Evolutionary conservation across 2,797 vertebrate species (phyloP), one percentile per base, ranked within the genome.

Genomic region (Trachurus trachurus): DNA sequence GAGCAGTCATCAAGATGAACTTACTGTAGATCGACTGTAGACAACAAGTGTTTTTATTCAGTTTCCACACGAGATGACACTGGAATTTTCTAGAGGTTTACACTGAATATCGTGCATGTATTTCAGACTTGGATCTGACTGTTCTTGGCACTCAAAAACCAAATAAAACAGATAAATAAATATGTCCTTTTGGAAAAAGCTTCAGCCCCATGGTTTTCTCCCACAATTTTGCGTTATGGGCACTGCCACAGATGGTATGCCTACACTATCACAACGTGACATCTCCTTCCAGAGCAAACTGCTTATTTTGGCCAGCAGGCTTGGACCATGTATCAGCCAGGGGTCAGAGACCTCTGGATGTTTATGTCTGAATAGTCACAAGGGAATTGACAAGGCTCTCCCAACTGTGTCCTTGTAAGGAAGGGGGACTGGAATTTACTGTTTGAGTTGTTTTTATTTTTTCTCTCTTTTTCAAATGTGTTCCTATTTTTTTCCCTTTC

Each of bases 361-460:
- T 86, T 88, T 76, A 62, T 73, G 69, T 75, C 56, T 77, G 54
- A 40, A 39, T 45, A 73, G 67, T 76, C 72, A 67, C 3, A 71
- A 39, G 31, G 76, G 70, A 85, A 82, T 76, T 0, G n/a, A 64
- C 31, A 11, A 37, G 16, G 40, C 17, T 65, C 62, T 74, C 73
- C 60, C 58, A 68, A 16, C 53, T 70, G 21, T 83, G 37, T 82
- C 85, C 80, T 83, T 64, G n/a, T 64, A 86, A 58, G 71, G 68
- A 60, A 54, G 52, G 71, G 37, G n/a, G 19, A 26, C 42, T 62
- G 39, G 47, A 39, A 47, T 54, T 31, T 34, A 22, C 0, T 74
- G 31, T 53, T 74, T 9, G 1, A 34, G 19, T 54, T 37, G 4
- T 52, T 62, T 21, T 66, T 58, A 29, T 42, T 39, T 5, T 26